Conservation (phyloP, 1,140 invertebrate genomes). For the Calephelis virginiensis region DNA sequence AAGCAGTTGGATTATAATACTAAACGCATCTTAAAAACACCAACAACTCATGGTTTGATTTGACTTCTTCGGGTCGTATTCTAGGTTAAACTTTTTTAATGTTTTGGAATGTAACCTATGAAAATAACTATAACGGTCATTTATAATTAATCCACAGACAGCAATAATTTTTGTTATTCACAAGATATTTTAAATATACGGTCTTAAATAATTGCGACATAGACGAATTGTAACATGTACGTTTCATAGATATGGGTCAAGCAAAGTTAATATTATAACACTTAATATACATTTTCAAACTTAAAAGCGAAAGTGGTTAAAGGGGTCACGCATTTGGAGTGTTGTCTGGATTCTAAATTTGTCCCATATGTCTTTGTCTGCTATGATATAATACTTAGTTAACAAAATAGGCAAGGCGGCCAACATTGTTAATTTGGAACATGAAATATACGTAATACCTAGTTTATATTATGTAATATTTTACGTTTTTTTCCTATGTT, state of each 20-base stretch:
- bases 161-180: background rate
- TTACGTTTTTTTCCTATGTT: no score
- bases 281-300: background rate
- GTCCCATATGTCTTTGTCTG: background rate
- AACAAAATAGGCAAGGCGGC: background rate
- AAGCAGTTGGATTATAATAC: no score
- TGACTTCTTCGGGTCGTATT: no score
- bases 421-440: background rate
- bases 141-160: background rate
- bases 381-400: no score
- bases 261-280: background rate
- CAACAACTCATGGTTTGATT: no score
- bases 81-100: no score
- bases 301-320: no score
- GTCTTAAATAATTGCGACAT: conserved; percentile 2
- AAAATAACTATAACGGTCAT: background rate
- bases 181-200: background rate
- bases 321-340: background rate
- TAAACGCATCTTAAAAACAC: no score
- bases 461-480: no score
- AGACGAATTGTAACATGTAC: conserved; percentile 1
- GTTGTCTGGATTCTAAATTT: background rate
- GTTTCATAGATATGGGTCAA: conserved; percentile 1
- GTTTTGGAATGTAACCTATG: background rate
- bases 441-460: no score